These are phyloP conservation scores for Hyles vespertilio DNA, from an alignment of 1,140 invertebrate genomes.

Conservation along the genomic window DNA sequence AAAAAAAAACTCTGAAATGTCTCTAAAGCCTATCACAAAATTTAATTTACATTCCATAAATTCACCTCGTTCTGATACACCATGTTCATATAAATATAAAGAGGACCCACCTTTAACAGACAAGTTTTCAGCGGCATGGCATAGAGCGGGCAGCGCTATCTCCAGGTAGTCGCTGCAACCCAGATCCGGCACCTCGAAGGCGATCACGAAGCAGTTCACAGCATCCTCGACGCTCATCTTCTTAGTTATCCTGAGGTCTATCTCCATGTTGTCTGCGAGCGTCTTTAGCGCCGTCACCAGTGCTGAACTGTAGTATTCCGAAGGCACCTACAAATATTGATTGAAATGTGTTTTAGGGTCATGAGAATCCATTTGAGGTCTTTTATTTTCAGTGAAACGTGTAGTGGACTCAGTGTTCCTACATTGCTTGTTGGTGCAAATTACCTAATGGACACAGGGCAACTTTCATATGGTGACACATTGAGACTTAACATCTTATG, in stretches of 20 bases:
- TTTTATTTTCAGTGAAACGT: too few relatives aligned
- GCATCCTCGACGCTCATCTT: constrained; percentile 76
- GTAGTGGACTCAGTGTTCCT: too few relatives aligned
- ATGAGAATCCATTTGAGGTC: too few relatives aligned
- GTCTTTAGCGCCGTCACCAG: constrained; percentile 87
- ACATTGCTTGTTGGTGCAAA: too few relatives aligned
- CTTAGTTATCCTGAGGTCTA: constrained; percentile 82
- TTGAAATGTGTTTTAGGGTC: background rate
- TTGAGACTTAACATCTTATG: too few relatives aligned
- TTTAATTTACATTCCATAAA: too few relatives aligned
- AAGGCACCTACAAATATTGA: constrained; percentile 57
- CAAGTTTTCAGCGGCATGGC: constrained; percentile 85
- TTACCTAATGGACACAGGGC: too few relatives aligned
- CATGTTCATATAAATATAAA: too few relatives aligned
- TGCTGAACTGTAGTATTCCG: constrained; percentile 77
- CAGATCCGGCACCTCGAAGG: constrained; percentile 91
- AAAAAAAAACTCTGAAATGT: too few relatives aligned
- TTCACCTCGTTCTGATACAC: too few relatives aligned
- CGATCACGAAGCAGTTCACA: constrained; percentile 89
- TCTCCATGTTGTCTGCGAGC: constrained; percentile 83
- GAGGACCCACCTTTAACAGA: constrained; percentile 75
- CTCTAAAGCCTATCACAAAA: too few relatives aligned
- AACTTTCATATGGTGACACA: too few relatives aligned
- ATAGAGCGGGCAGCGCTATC: constrained; percentile 87
- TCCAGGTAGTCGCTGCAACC: constrained; percentile 87